Conservation (phyloP, 2,888 invertebrate genomes). For the Alsophila aescularia region DNA sequence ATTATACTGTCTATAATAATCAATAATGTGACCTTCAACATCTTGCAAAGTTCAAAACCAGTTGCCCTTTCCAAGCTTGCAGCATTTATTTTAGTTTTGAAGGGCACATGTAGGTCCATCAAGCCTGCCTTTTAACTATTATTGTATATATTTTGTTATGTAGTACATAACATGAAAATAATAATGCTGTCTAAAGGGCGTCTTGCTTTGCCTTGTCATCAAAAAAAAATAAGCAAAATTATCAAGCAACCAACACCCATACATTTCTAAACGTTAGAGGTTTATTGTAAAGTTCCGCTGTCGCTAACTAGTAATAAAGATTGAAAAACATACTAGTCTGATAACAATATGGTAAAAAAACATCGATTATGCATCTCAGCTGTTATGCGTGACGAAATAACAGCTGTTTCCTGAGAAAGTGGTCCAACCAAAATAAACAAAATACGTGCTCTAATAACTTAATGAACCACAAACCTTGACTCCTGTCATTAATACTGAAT, state of each 20-base stretch:
- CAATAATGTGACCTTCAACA: neutral
- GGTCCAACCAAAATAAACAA: slow-evolving; percentile 43
- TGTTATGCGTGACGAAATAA: slow-evolving; percentile 72
- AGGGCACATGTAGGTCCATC: no score
- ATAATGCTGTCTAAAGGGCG: no score
- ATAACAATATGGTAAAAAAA: slow-evolving; percentile 2
- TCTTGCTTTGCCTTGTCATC: neutral
- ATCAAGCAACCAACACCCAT: no score
- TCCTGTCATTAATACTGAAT: slow-evolving; percentile 10
- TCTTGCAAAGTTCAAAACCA: neutral
- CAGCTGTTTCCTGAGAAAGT: slow-evolving; percentile 77
- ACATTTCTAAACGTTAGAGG: no score
- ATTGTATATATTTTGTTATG: no score
- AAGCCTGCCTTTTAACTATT: no score
- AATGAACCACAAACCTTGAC: slow-evolving; percentile 10
- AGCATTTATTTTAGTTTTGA: neutral
- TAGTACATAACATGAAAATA: no score
- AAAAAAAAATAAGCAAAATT: neutral
- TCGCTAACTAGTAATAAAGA: neutral
- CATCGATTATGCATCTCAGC: slow-evolving; percentile 51
- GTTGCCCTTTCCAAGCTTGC: neutral
- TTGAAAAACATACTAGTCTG: slow-evolving; percentile 1
- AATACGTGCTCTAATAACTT: slow-evolving; percentile 22
- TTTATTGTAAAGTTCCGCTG: neutral
- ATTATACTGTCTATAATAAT: neutral